Conservation (phyloP, 2,113 vertebrate species). For the Microtus richardsoni region DNA sequence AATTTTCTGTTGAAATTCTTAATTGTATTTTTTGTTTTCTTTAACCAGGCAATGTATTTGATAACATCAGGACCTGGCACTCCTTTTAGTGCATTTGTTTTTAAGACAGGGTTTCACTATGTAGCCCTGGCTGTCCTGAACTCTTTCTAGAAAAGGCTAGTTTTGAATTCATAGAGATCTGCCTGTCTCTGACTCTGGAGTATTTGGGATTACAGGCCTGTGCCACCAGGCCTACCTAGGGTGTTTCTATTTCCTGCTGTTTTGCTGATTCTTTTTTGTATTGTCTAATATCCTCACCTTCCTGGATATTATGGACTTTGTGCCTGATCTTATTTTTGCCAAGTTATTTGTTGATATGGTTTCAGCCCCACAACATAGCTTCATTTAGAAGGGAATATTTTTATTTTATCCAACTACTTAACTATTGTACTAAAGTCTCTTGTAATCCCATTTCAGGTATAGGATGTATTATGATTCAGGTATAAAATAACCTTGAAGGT, state of each 20-base stretch:
- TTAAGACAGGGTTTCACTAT: background rate
- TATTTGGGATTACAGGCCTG: background rate
- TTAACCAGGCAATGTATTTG: background rate
- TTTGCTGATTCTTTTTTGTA: background rate
- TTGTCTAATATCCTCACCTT: background rate
- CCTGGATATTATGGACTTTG: background rate
- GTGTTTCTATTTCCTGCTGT: background rate
- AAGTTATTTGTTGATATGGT: background rate
- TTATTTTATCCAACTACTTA: background rate
- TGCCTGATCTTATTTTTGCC: background rate
- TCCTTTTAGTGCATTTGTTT: background rate
- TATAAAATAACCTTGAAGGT: background rate
- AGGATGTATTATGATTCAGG: background rate
- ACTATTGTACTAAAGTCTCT: background rate
- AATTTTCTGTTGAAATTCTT: slow-evolving; percentile 2
- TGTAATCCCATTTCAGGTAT: background rate
- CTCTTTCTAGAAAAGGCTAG: background rate
- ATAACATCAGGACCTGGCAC: background rate
- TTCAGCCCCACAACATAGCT: background rate
- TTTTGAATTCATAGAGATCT: background rate
- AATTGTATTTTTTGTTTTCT: background rate
- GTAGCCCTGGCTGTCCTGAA: background rate
- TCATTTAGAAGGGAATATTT: background rate
- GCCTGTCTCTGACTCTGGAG: background rate
- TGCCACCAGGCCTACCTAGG: background rate